phyloP scores from a whole-genome alignment of 2,113 vertebrate genomes.

The Perca schrenkii region DNA sequence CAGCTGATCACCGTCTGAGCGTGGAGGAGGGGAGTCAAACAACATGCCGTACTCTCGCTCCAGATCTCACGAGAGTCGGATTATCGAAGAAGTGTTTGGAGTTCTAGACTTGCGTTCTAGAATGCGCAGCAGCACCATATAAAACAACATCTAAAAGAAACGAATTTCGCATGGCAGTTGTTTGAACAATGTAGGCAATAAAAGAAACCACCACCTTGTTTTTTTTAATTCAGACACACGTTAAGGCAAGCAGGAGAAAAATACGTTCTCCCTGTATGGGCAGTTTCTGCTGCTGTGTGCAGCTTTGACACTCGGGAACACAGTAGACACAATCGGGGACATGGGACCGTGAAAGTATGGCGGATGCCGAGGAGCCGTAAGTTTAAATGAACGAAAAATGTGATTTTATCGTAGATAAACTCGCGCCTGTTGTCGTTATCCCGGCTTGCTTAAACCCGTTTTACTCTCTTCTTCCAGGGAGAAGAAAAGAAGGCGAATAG shows the following conservation, averaged over 20 bases:
- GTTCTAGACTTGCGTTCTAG: background rate
- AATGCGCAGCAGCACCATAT: conserved; percentile 26
- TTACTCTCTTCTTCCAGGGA: conserved; percentile 93
- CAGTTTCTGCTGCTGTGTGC: conserved; percentile 22
- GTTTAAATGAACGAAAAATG: conserved; percentile 79
- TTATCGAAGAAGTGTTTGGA: background rate
- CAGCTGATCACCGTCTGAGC: conserved; percentile 63
- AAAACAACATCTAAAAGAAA: background rate
- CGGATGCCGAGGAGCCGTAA: conserved; percentile 97
- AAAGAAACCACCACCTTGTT: background rate
- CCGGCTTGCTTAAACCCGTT: conserved; percentile 82
- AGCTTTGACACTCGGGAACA: conserved; percentile 64
- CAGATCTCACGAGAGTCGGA: conserved; percentile 48
- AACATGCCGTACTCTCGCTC: background rate
- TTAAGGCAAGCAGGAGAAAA: too few species aligned
- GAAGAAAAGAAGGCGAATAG: conserved; percentile 99
- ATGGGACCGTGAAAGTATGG: conserved; percentile 92
- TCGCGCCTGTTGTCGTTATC: background rate
- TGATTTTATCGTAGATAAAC: conserved; percentile 8
- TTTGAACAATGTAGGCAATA: background rate
- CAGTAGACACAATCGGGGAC: conserved; percentile 73
- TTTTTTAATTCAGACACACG: background rate
- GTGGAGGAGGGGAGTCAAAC: background rate
- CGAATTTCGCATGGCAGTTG: too few species aligned
- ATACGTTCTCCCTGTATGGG: background rate